Evolutionary conservation across 2,888 invertebrate species (phyloP), one percentile per base, ranked within the genome.

Genomic region (Oligia latruncula): DNA sequence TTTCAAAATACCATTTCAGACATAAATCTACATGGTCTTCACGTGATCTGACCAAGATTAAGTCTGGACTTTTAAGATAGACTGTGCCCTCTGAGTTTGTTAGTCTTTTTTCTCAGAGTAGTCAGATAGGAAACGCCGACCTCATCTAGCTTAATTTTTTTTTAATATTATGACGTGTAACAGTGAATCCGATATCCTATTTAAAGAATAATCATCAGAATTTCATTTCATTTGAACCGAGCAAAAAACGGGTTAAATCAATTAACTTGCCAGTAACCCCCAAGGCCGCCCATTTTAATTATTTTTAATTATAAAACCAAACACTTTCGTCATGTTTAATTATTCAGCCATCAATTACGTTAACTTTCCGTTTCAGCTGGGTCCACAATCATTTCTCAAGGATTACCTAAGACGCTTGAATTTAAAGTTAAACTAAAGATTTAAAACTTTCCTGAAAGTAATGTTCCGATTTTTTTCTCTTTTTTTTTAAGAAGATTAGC

Each of bases 311-410:
- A 71, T 68, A 72, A 78, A 72, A 64, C 68, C 71, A 84, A 81
- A 81, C 67, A 74, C 40, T 74, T 65, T 55, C 65, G 20, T 74
- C 62, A 46, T 68, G 60, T 87, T 87, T 62, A 83, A 83, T 78
- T 73, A 78, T 76, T 80, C 75, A 64, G 43, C 52, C 75, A 77
- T 86, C 64, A 76, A 66, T 80, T 80, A 71, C 29, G 40, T 71
- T 52, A 80, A 84, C 71, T 84, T 84, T 71, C 58, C 52, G 43
- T 70, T 74, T 84, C 81, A 86, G 75, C 81, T 86, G 87, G 72
- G 68, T 17, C 65, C 78, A 77, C 78, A 84, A 80, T 78, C 77
- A 84, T 86, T 87, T 80, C 15, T 55, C 62, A n/a, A 70, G 78
- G 87, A 87, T 84, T 82, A 86, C 49, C 49, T 81, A 67, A 55